Evolutionary conservation across 2,888 invertebrate species (phyloP), one percentile per base, ranked within the genome.

Genomic region (Aspidiotus destructor): DNA sequence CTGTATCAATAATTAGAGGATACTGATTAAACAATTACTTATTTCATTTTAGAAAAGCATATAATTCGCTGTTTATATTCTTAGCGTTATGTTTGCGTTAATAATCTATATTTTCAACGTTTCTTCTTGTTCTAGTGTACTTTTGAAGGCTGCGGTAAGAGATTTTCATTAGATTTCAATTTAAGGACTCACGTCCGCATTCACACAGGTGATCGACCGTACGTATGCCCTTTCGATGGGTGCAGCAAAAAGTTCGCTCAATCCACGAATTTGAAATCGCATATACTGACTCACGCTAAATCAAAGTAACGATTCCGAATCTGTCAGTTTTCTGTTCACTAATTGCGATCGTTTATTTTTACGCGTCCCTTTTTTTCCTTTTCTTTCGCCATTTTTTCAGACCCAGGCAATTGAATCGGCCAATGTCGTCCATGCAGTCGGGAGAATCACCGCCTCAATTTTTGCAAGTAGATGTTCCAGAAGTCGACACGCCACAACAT

Each of bases 231-330:
- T 1, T 97, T 97, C 79, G 96, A 97, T 80, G 93, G 94, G 44
- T 98, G 98, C 81, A 96, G 93, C 80, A 97, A 97, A 81, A 96
- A 96, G 77, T 98, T 98, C 80, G 97, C 98, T 64, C 98, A 98
- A 80, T 94, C 93, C 71, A 98, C 97, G 75, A 98, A 98, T 79
- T 83, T 98, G 71, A 98, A 98, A 80, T 96, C 96, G 72, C 97
- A 98, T 78, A 96, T 98, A 79, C 83, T 97, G 74, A 97, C 97
- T 70, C 97, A 98, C 79, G 96, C 97, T 71, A 97, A 96, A 81
- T 92, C 95, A 74, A 94, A 93, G 92, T 92, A 78, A 85, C 89
- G 85, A 71, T 48, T 6, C 28, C 28, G 1, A 5, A 28, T 28
- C 2, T 28, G 28, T 28, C 28, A 28, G 28, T 28, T 28, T 28